Evolutionary conservation across 2,888 invertebrate species (phyloP).

Genomic region (Graphium colonna): DNA sequence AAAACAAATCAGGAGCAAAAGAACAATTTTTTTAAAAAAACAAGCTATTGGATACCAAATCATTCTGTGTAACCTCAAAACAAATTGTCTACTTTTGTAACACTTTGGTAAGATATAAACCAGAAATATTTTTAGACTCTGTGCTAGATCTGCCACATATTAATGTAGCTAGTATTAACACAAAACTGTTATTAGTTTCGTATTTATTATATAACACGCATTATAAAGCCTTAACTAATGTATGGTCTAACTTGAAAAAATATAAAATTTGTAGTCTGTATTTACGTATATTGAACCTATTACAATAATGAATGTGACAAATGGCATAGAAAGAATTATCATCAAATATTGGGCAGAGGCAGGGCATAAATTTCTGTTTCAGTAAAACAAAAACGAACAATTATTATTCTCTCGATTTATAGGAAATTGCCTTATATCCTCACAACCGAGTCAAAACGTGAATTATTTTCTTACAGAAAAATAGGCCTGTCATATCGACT

Average conservation of each 20-base stretch:
- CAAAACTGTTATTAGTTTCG: not conserved
- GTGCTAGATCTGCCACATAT: slow-evolving; percentile 1
- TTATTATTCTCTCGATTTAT: not conserved
- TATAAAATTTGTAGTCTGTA: not conserved
- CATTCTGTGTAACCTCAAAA: not conserved
- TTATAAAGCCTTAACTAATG: not conserved
- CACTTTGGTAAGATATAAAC: not conserved
- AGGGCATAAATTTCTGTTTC: no score
- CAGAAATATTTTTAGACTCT: not conserved
- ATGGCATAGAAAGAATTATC: not conserved
- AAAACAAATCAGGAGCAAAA: no score
- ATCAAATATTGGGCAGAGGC: no score
- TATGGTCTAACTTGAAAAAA: not conserved
- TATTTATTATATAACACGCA: not conserved
- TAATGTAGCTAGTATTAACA: not conserved
- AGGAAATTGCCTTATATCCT: not conserved
- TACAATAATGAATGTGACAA: not conserved
- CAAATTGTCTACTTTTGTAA: not conserved
- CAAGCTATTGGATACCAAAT: not conserved
- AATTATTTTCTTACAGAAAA: slow-evolving; percentile 7
- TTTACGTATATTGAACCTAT: not conserved
- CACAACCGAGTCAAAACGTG: not conserved
- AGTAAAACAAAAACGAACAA: no score
- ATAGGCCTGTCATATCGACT: slow-evolving; percentile 15
- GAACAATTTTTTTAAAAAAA: no score